Evolutionary conservation across 1,140 invertebrate genomes (phyloP), one percentile per base, ranked within the genome.

Genomic region (Papilio dardanus): DNA sequence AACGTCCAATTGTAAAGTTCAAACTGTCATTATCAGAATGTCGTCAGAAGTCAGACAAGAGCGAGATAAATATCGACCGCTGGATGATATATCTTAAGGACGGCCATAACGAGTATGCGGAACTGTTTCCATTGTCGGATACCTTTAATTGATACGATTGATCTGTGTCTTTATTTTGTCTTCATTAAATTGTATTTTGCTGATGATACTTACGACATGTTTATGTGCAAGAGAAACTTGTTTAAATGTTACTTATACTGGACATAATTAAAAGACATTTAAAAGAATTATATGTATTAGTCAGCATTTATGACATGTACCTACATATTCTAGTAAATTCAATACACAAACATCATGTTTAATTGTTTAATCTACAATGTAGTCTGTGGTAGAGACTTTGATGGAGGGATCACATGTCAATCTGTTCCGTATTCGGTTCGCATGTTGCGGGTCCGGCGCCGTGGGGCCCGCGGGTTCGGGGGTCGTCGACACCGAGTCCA

Each of bases 401-500:
- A 16, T 46, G n/a, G 6, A 19, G 16, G 16, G 16, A 19, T 16
- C 5, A 19, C 42, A 46, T 12, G 54, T 28, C 54, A 28, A 28
- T 62, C 21, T 14, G 54, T 28, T 28, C 54, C 7, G 24, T 62
- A 24, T 24, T 62, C 54, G 54, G 3, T 62, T 62, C 54, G 54
- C 54, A 62, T 62, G 54, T 28, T 14, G 21, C 54, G 35, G 33
- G 35, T 37, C 12, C 67, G 67, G 69, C 69, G 37, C 21, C 42
- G 79, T 78, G 74, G 74, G 77, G 76, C 77, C 73, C 58, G 67
- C 71, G 65, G 46, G 76, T 77, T 77, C 71, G 76, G 14, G 58
- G 82, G 84, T 71, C 69, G 83, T 83, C 83, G 79, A 82, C 79
- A 83, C 74, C 76, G 77, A 78, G 79, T 85, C 79, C 85, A 84